Conservation (phyloP, 2,888 invertebrate species). For the Troides helena region DNA sequence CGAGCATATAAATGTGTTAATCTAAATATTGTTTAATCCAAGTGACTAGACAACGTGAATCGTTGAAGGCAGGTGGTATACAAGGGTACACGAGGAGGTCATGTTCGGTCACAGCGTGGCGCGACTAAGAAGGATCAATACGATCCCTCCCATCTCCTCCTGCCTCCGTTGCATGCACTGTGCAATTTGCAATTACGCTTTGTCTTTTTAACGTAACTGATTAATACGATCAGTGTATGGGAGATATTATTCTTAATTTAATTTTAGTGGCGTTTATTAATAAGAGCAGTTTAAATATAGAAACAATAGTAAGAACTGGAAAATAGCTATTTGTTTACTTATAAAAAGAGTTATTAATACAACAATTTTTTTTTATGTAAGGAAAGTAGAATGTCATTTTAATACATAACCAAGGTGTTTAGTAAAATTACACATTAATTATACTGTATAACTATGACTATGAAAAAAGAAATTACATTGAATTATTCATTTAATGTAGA, state of each 20-base stretch:
- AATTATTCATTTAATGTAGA: too few relatives aligned
- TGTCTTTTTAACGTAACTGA: not conserved
- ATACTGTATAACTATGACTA: not conserved
- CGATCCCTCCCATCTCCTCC: slow-evolving; percentile 46
- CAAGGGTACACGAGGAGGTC: slow-evolving; percentile 63
- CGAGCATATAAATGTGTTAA: too few relatives aligned
- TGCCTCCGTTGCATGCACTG: slow-evolving; percentile 39
- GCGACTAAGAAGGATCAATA: slow-evolving; percentile 73
- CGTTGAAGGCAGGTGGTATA: slow-evolving; percentile 41
- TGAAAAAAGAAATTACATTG: not conserved
- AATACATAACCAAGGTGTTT: too few relatives aligned
- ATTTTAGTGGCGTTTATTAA: not conserved
- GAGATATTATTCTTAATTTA: not conserved
- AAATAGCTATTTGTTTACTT: not conserved
- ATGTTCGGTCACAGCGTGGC: slow-evolving; percentile 72
- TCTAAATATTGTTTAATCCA: slow-evolving; percentile 7
- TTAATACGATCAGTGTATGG: not conserved
- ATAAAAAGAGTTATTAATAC: not conserved
- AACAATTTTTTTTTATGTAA: not conserved
- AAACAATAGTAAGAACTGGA: not conserved
- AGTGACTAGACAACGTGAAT: slow-evolving; percentile 29
- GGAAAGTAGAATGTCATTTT: not conserved
- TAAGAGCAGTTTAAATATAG: not conserved
- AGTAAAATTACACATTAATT: not conserved
- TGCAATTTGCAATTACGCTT: slow-evolving; percentile 55